A percentile compares a stretch with the other conserved stretches of the same genome.
Conservation (phyloP, 2,888 invertebrate genomes). For the Platerodrilus igneus region DNA sequence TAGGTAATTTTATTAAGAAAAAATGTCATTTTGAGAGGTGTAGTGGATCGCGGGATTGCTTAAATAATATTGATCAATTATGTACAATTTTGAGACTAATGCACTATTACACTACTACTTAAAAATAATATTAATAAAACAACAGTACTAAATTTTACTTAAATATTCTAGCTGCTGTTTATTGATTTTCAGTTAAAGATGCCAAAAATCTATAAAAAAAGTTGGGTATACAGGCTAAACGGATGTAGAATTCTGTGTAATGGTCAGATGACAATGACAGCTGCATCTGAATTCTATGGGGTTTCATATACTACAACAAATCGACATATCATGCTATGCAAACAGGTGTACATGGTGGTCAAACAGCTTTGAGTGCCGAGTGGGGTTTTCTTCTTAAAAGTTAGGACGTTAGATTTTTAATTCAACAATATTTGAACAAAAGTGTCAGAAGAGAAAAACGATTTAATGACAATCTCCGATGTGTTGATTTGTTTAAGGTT, state of each 20-base stretch:
- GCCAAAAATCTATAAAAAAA: constrained; percentile 2
- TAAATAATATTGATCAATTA: too few species aligned
- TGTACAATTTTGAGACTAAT: too few species aligned
- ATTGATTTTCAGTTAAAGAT: neutral
- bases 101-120: too few species aligned
- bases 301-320: constrained; percentile 4
- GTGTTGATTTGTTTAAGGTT: constrained; percentile 19
- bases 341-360: neutral
- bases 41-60: too few species aligned
- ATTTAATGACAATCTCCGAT: too few species aligned
- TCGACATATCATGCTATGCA: neutral
- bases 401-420: constrained; percentile 2
- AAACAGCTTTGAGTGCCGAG: constrained; percentile 5
- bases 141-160: too few species aligned
- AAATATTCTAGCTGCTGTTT: too few species aligned
- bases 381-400: constrained; percentile 8
- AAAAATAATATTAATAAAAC: too few species aligned
- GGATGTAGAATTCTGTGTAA: neutral
- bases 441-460: constrained; percentile 9
- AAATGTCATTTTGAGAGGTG: too few species aligned
- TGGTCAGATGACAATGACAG: neutral
- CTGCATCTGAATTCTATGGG: neutral
- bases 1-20: too few species aligned
- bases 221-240: neutral
- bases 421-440: constrained; percentile 6